Percentiles rank a stretch among this genome's conserved stretches.
These are phyloP conservation scores for Drosophila kuntzei DNA, from an alignment of 2,888 invertebrate species.

Conservation along the genomic window DNA sequence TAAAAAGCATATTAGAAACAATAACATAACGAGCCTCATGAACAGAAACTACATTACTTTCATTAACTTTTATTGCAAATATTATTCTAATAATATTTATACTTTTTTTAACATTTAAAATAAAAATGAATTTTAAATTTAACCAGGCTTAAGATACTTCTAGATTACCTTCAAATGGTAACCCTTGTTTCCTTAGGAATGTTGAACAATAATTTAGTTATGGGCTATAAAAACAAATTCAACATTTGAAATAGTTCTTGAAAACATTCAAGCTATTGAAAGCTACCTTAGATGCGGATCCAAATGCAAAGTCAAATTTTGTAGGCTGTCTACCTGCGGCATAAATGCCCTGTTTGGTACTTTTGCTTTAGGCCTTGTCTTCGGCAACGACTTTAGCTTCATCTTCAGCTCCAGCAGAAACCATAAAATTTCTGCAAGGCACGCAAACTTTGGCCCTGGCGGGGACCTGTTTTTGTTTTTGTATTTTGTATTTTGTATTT, in stretches of 20 bases:
- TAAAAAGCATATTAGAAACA: too few species aligned
- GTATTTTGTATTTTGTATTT: too few species aligned
- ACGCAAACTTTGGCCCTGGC: constrained; percentile 76
- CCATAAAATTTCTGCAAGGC: constrained; percentile 67
- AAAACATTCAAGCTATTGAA: constrained; percentile 19
- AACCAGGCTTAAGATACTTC: neutral
- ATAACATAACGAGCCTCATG: too few species aligned
- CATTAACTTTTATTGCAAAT: neutral
- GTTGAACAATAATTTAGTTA: constrained; percentile 19
- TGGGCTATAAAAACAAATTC: constrained; percentile 7
- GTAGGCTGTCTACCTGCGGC: constrained; percentile 57
- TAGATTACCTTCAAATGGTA: neutral
- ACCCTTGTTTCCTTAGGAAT: constrained; percentile 13
- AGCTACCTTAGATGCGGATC: constrained; percentile 9
- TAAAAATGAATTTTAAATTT: neutral
- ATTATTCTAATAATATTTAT: neutral
- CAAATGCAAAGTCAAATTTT: constrained; percentile 26
- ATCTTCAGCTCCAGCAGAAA: constrained; percentile 32
- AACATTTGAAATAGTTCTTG: constrained; percentile 33
- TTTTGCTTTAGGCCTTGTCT: constrained; percentile 30
- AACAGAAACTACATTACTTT: too few species aligned
- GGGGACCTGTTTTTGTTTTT: constrained; percentile 64
- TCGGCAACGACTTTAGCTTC: neutral
- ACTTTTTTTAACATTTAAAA: neutral
- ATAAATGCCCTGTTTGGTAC: constrained; percentile 54